Percentiles rank a stretch among this genome's conserved stretches.
These are phyloP conservation scores for Chrysomallon squamiferum DNA, from an alignment of 1,140 invertebrate species.

Conservation along the genomic window DNA sequence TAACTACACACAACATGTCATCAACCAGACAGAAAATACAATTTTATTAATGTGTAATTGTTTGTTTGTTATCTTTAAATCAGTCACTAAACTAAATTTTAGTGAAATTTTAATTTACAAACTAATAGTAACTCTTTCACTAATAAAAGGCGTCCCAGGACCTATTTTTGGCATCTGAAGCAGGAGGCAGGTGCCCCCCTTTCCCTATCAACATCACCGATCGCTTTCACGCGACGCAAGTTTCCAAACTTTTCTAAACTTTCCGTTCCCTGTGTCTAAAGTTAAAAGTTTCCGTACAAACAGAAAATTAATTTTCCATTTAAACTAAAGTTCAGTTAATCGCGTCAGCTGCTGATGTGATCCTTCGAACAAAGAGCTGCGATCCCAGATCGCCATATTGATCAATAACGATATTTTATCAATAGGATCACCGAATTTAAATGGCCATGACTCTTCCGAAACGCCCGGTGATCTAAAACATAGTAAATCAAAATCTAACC, in stretches of 20 bases:
- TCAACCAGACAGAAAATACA: too few relatives aligned
- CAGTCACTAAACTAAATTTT: too few relatives aligned
- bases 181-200: too few relatives aligned
- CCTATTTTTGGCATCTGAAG: too few relatives aligned
- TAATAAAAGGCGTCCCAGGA: too few relatives aligned
- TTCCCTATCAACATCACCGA: conserved; percentile 3
- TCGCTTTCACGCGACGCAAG: background rate
- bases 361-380: conserved; percentile 25
- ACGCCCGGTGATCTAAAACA: background rate
- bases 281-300: background rate
- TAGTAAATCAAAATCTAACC: conserved; percentile 5
- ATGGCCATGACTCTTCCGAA: background rate
- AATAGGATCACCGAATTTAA: conserved; percentile 33
- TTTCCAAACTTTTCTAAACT: conserved; percentile 17
- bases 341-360: conserved; percentile 4
- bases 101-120: too few relatives aligned
- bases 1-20: too few relatives aligned
- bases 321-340: background rate
- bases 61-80: too few relatives aligned
- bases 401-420: conserved; percentile 53
- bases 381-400: conserved; percentile 50
- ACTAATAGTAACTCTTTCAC: too few relatives aligned
- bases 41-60: too few relatives aligned
- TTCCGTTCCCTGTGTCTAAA: background rate
- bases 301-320: background rate